Base-by-base conservation (phyloP, 2,113 vertebrate genomes). In the Vidua chalybeata region DNA sequence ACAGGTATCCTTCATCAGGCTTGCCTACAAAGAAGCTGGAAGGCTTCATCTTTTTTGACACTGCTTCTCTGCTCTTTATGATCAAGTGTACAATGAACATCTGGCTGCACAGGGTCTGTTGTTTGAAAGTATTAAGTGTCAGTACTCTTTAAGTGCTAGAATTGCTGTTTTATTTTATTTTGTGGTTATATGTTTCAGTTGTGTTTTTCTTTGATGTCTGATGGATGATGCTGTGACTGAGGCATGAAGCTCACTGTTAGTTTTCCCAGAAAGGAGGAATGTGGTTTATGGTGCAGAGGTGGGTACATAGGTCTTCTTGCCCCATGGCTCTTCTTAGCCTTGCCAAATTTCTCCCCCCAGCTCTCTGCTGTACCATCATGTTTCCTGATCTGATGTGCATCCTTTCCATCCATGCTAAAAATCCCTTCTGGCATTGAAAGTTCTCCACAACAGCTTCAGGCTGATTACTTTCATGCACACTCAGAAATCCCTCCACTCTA, bases 391-490 rank as follows among this genome's bases (percentile, higher is more conserved):
- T 71, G 33, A 59, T 59, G 23, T 71, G 43, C 19, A 26, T 81
- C 11, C 1, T 81, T 15, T 48, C 15, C 68, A 13, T 21, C 33
- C 18, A 11, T 27, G 28, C 55, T 54, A 48, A 61, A 87, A 49
- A 67, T 51, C 10, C 12, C 11, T 14, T 4, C 56, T 31, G n/a
- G 41, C 31, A 18, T 20, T 1, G 2, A 49, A 64, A 72, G 22
- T 45, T 82, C 28, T 49, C 27, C 49, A 16, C 19, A 48, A 8
- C 10, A 55, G 26, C 56, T 90, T 90, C 24, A 15, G 52, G 24
- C 22, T 2, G 0, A n/a, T 56, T 67, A 17, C 5, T 80, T 79
- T 30, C 0, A 0, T 56, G 20, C 13, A 45, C 17, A 26, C 12
- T 63, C 24, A 35, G 68, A 87, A 89, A 37, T 83, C 22, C 18